Percentiles rank a stretch among this genome's conserved stretches.
Conservation (phyloP, 2,113 vertebrate species). For the Etheostoma spectabile region DNA sequence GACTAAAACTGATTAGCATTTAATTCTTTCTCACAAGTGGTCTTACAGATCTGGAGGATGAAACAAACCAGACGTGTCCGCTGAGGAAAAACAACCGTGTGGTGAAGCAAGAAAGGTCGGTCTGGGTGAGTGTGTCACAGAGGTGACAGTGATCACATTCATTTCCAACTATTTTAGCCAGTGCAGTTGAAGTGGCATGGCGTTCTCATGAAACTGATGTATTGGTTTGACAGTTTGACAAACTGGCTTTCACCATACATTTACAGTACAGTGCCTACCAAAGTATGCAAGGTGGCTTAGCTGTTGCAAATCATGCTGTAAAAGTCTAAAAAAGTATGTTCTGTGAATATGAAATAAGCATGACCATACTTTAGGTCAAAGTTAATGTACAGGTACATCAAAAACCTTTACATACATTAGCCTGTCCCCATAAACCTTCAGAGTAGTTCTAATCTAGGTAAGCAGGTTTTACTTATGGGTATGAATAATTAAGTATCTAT, state of each 20-base stretch:
- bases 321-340: slow-evolving; percentile 43
- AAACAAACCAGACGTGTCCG: slow-evolving; percentile 54
- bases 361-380: slow-evolving; percentile 38
- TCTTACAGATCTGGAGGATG: slow-evolving; percentile 67
- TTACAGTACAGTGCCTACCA: slow-evolving; percentile 18
- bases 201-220: slow-evolving; percentile 14
- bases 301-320: slow-evolving; percentile 5
- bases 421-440: slow-evolving; percentile 56
- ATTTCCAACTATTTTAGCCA: background rate
- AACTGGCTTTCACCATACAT: slow-evolving; percentile 39
- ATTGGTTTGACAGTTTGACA: slow-evolving; percentile 55
- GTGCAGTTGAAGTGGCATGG: background rate
- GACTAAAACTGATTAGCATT: slow-evolving; percentile 75
- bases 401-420: slow-evolving; percentile 71
- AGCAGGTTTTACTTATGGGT: slow-evolving; percentile 84
- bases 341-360: slow-evolving; percentile 45
- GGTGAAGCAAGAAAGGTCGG: slow-evolving; percentile 1
- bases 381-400: slow-evolving; percentile 62
- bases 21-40: slow-evolving; percentile 68
- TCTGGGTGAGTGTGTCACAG: slow-evolving; percentile 10
- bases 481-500: slow-evolving; percentile 86
- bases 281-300: slow-evolving; percentile 14
- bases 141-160: background rate
- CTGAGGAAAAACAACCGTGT: slow-evolving; percentile 45
- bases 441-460: slow-evolving; percentile 73